Conservation (phyloP, 2,888 invertebrate species). For the Lasioglossum malachurum region DNA sequence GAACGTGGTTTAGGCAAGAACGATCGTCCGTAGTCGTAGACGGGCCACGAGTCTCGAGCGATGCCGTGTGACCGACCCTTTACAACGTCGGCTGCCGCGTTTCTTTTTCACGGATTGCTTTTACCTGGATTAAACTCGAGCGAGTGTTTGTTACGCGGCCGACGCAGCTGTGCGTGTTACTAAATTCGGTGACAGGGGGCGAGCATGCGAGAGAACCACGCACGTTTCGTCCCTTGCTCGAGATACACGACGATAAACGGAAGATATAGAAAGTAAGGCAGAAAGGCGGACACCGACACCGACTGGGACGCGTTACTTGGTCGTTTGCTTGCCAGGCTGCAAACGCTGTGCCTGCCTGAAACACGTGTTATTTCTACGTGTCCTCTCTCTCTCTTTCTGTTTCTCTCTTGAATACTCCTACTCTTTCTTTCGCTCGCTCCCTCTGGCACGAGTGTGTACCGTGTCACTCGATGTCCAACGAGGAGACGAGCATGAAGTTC, state of each 20-base stretch:
- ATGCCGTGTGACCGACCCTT: constrained; percentile 35
- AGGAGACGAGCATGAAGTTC: constrained; percentile 30
- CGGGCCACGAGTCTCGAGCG: constrained; percentile 60
- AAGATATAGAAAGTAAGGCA: constrained; percentile 43
- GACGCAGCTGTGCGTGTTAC: constrained; percentile 9
- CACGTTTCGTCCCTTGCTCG: constrained; percentile 42
- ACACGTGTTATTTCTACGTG: constrained; percentile 49
- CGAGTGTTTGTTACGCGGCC: constrained; percentile 23
- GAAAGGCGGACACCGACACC: neutral
- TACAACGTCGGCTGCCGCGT: constrained; percentile 39
- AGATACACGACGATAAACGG: constrained; percentile 25
- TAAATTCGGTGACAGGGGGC: constrained; percentile 36
- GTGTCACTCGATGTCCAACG: constrained; percentile 21
- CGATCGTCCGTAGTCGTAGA: constrained; percentile 78
- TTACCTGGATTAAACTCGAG: constrained; percentile 43
- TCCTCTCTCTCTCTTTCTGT: neutral
- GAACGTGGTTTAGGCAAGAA: constrained; percentile 79
- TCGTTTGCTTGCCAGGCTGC: constrained; percentile 15
- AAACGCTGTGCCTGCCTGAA: constrained; percentile 6
- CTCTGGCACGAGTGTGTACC: neutral
- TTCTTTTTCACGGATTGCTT: constrained; percentile 35
- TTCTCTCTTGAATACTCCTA: neutral
- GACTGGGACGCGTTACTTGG: constrained; percentile 18
- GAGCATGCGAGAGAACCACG: constrained; percentile 31
- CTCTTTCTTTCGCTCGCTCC: neutral